Percentiles rank a stretch among this genome's conserved stretches.
Conservation (phyloP, 2,113 vertebrate genomes). For the Myxocyprinus asiaticus region DNA sequence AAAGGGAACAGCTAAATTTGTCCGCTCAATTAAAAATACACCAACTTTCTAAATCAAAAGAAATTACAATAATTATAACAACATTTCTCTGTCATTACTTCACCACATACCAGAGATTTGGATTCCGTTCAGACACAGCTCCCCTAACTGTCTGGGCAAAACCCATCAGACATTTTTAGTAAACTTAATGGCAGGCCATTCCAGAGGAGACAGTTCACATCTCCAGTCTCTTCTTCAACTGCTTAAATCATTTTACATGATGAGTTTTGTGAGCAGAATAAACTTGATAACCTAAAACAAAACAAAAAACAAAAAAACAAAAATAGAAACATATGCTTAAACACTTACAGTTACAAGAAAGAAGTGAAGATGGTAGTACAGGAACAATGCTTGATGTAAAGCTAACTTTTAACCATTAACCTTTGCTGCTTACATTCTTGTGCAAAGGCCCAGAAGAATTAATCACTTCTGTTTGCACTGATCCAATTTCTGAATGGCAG, state of each 20-base stretch:
- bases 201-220: constrained; percentile 34
- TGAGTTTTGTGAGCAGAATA: constrained; percentile 14
- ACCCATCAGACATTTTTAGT: constrained; percentile 46
- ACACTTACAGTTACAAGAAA: too few relatives aligned
- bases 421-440: too few relatives aligned
- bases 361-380: too few relatives aligned
- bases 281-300: constrained; percentile 13
- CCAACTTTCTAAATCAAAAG: constrained; percentile 55
- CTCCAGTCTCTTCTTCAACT: constrained; percentile 23
- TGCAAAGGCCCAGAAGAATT: too few relatives aligned
- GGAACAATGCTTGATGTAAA: too few relatives aligned
- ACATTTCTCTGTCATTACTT: constrained; percentile 56
- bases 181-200: constrained; percentile 45
- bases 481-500: constrained; percentile 15
- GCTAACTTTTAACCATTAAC: too few relatives aligned
- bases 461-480: neutral
- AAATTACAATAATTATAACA: constrained; percentile 58
- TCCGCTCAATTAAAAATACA: constrained; percentile 54
- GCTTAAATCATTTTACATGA: constrained; percentile 25
- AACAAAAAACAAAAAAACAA: too few relatives aligned
- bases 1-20: constrained; percentile 41
- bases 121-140: constrained; percentile 43
- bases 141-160: constrained; percentile 38
- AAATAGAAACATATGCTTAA: too few relatives aligned
- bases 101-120: constrained; percentile 44